phyloP scores from a whole-genome alignment of 2,888 invertebrate genomes.

The Scaptomyza tumidula region DNA sequence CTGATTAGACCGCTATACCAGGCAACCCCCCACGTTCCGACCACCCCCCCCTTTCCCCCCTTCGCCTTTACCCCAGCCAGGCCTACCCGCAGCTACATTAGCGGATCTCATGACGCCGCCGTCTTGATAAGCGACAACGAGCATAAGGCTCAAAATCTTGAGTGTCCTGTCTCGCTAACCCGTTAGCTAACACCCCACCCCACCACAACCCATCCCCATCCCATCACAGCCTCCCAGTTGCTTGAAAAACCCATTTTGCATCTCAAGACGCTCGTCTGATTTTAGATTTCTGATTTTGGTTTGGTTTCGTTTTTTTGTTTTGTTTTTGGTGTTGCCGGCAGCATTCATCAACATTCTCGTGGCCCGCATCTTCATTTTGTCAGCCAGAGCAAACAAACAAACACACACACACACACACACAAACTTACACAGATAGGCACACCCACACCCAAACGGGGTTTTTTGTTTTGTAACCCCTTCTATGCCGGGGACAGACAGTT shows the following conservation, averaged over 20 bases:
- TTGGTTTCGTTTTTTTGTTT: conserved; percentile 36
- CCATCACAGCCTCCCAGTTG: conserved; percentile 1
- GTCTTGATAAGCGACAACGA: conserved; percentile 76
- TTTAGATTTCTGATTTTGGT: conserved; percentile 63
- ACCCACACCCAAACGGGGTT: conserved; percentile 12
- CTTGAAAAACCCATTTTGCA: conserved; percentile 43
- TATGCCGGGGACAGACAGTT: conserved; percentile 67
- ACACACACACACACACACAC: conserved; percentile 38
- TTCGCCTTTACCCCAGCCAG: neutral
- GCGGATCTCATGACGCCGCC: conserved; percentile 63
- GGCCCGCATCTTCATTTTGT: conserved; percentile 76
- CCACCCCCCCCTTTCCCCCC: neutral
- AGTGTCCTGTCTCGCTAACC: conserved; percentile 46
- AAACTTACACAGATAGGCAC: conserved; percentile 26
- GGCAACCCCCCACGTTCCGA: conserved; percentile 3
- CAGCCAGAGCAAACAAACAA: conserved; percentile 62
- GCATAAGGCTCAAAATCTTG: conserved; percentile 60
- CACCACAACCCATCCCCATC: neutral
- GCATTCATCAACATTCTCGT: conserved; percentile 67
- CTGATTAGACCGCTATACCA: conserved; percentile 73
- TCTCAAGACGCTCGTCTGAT: conserved; percentile 56
- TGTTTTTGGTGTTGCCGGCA: conserved; percentile 25
- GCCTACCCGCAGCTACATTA: conserved; percentile 65
- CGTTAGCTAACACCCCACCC: conserved; percentile 13
- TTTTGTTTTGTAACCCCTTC: conserved; percentile 8